Percentiles rank a stretch among this genome's conserved stretches.
phyloP scores from a whole-genome alignment of 2,113 vertebrate species.

The Laticauda laticaudata region DNA sequence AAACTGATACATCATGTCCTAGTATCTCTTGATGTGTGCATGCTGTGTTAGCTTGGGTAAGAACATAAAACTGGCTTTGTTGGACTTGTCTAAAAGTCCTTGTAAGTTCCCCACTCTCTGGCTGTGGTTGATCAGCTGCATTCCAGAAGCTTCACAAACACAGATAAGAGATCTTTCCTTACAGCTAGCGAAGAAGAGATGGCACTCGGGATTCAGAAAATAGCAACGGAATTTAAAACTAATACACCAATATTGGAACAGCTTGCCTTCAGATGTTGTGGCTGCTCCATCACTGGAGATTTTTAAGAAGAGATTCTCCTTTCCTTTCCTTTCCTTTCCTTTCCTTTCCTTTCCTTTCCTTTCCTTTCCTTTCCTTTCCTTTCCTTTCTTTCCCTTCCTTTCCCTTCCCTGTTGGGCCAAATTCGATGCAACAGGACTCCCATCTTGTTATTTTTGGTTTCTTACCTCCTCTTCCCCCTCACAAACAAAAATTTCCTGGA shows the following conservation, averaged over 20 bases:
- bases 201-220: background rate
- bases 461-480: background rate
- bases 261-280: too few relatives aligned
- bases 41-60: background rate
- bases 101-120: background rate
- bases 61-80: background rate
- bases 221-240: background rate
- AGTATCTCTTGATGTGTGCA: background rate
- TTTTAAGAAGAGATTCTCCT: too few relatives aligned
- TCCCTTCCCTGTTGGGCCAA: background rate
- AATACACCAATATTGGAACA: background rate
- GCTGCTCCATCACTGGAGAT: too few relatives aligned
- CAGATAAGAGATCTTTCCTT: background rate
- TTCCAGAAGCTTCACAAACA: background rate
- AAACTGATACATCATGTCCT: background rate
- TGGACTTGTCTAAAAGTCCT: background rate
- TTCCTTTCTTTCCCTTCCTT: background rate
- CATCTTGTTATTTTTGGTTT: background rate
- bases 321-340: background rate
- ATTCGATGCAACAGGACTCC: background rate
- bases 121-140: background rate
- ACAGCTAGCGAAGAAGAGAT: background rate
- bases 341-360: background rate
- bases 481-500: slow-evolving; percentile 46
- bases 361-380: background rate